A percentile compares a stretch with the other conserved stretches of the same genome.
These are phyloP conservation scores for Florisuga fusca DNA, from an alignment of 2,797 vertebrate genomes.

Conservation along the genomic window DNA sequence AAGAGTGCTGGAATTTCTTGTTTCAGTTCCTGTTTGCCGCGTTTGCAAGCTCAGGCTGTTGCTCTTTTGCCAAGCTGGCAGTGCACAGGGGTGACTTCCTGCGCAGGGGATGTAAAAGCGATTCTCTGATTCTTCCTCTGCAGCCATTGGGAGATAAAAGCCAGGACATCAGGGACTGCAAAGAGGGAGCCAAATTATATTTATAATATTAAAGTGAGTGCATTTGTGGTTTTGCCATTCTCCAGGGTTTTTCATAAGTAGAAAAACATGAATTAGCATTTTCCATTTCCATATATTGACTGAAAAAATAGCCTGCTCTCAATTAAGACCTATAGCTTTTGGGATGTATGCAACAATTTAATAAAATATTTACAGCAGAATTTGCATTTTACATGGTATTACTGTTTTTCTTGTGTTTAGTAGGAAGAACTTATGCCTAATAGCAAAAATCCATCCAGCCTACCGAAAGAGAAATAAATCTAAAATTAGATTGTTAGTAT, in stretches of 20 bases:
- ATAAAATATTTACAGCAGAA: slow-evolving; percentile 87
- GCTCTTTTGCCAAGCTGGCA: slow-evolving; percentile 75
- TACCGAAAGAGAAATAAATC: slow-evolving; percentile 50
- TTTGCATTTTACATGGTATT: slow-evolving; percentile 85
- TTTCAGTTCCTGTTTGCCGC: slow-evolving; percentile 72
- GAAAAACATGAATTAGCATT: slow-evolving; percentile 90
- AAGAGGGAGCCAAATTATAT: slow-evolving; percentile 86
- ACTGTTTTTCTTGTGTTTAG: slow-evolving; percentile 81
- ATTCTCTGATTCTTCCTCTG: slow-evolving; percentile 77
- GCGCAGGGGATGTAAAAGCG: slow-evolving; percentile 70
- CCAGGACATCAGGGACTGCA: slow-evolving; percentile 78
- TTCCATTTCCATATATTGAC: slow-evolving; percentile 90
- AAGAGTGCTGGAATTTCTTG: slow-evolving; percentile 56
- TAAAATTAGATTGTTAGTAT: slow-evolving; percentile 51
- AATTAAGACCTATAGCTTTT: slow-evolving; percentile 89
- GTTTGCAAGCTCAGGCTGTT: slow-evolving; percentile 41
- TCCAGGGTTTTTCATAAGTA: slow-evolving; percentile 85
- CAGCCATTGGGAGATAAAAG: slow-evolving; percentile 84
- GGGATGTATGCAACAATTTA: slow-evolving; percentile 86
- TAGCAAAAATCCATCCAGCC: slow-evolving; percentile 63
- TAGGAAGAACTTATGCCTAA: slow-evolving; percentile 71
- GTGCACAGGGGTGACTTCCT: slow-evolving; percentile 62
- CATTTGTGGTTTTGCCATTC: slow-evolving; percentile 83
- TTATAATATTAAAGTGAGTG: slow-evolving; percentile 88
- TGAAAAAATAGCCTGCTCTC: slow-evolving; percentile 86